A percentile compares a stretch with the other conserved stretches of the same genome.
These are phyloP conservation scores for Pachycephala philippinensis DNA, from an alignment of 2,113 vertebrate genomes.

Conservation along the genomic window DNA sequence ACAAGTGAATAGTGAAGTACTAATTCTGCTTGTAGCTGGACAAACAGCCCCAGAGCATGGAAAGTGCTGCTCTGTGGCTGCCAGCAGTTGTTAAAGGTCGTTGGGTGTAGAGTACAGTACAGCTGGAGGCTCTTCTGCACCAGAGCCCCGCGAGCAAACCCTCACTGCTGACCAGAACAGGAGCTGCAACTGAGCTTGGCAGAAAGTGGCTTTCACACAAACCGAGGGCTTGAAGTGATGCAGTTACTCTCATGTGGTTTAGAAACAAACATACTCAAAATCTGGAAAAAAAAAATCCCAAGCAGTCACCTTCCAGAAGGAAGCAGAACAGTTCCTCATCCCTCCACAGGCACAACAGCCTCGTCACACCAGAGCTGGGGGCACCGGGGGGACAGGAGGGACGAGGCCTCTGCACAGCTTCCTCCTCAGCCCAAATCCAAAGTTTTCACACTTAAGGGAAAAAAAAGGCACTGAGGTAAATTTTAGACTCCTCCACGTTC, in stretches of 20 bases:
- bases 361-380: neutral
- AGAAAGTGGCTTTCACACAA: neutral
- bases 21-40: neutral
- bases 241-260: neutral
- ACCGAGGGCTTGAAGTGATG: neutral
- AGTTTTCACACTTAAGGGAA: neutral
- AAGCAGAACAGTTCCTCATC: neutral
- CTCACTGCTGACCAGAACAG: neutral
- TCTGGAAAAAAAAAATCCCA: neutral
- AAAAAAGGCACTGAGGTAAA: constrained; percentile 75
- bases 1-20: neutral
- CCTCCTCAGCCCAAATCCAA: neutral
- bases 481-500: neutral
- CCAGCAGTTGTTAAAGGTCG: neutral
- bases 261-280: neutral
- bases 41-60: neutral
- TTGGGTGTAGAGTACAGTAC: constrained; percentile 5
- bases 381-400: neutral
- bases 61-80: neutral
- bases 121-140: neutral
- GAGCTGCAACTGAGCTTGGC: neutral
- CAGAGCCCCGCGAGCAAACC: neutral
- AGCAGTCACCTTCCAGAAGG: neutral
- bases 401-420: neutral
- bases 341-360: neutral